Conservation (phyloP, 1,140 invertebrate genomes). For the Popillia japonica region DNA sequence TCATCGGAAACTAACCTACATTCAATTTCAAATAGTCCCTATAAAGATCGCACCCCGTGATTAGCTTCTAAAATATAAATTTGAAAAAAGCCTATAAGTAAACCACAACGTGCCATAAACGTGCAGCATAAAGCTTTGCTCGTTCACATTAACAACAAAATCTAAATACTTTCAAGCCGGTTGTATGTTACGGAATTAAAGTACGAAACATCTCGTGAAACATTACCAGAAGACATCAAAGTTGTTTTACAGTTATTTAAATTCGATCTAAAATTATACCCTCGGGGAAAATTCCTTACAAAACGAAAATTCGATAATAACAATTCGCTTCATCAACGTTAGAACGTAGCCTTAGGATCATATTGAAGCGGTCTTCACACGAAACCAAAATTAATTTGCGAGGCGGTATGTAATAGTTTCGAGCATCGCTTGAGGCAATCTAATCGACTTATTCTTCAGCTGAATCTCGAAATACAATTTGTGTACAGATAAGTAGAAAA, state of each 20-base stretch:
- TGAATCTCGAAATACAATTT: background rate
- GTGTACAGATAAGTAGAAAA: background rate
- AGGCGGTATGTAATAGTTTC: background rate
- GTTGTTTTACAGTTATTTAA: constrained; percentile 5
- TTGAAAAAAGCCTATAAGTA: too few relatives aligned
- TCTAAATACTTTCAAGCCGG: too few relatives aligned
- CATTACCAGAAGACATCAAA: background rate
- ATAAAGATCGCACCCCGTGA: too few relatives aligned
- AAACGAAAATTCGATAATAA: background rate
- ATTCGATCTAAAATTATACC: constrained; percentile 5
- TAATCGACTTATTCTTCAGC: background rate
- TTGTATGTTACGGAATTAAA: background rate
- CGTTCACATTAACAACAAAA: too few relatives aligned
- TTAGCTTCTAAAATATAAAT: too few relatives aligned
- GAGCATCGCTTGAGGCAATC: background rate
- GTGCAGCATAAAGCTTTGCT: too few relatives aligned
- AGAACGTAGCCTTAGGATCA: background rate
- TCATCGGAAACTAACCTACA: too few relatives aligned
- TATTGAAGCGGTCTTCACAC: background rate
- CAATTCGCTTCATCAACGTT: background rate
- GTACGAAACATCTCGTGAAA: background rate
- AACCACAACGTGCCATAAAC: too few relatives aligned
- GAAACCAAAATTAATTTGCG: background rate
- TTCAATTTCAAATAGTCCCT: too few relatives aligned
- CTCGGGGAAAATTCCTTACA: background rate